Conservation (phyloP, 1,140 invertebrate species). For the Pemphigus obesinymphae region DNA sequence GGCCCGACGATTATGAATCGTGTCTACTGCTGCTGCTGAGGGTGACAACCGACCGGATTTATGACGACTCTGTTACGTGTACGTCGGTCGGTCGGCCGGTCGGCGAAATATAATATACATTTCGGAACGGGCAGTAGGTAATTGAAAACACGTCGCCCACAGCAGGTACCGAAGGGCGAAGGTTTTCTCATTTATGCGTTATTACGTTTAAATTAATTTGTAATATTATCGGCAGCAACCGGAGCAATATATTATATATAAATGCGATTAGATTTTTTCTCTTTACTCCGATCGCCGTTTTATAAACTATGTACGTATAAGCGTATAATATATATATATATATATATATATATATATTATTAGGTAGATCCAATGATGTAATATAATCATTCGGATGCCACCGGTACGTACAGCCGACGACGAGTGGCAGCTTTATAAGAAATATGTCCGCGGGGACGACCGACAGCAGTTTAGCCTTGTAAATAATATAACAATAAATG, state of each 20-base stretch:
- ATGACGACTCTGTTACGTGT: conserved; percentile 24
- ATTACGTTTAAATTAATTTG: background rate
- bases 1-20: background rate
- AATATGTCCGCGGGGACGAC: background rate
- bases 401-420: background rate
- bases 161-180: background rate
- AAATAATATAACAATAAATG: background rate
- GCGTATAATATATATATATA: background rate
- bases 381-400: background rate
- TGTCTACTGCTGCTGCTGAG: background rate
- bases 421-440: background rate
- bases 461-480: background rate
- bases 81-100: background rate
- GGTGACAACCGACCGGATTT: conserved; percentile 21
- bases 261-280: conserved; percentile 1
- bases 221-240: conserved; percentile 14
- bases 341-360: background rate
- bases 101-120: conserved; percentile 8
- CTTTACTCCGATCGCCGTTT: background rate
- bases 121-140: background rate
- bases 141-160: conserved; percentile 36
- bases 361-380: background rate
- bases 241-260: no score
- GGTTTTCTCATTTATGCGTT: conserved; percentile 19
- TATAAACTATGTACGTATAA: background rate